Base-by-base conservation (phyloP, 2,888 invertebrate genomes). In the Lochmaea capreae region DNA sequence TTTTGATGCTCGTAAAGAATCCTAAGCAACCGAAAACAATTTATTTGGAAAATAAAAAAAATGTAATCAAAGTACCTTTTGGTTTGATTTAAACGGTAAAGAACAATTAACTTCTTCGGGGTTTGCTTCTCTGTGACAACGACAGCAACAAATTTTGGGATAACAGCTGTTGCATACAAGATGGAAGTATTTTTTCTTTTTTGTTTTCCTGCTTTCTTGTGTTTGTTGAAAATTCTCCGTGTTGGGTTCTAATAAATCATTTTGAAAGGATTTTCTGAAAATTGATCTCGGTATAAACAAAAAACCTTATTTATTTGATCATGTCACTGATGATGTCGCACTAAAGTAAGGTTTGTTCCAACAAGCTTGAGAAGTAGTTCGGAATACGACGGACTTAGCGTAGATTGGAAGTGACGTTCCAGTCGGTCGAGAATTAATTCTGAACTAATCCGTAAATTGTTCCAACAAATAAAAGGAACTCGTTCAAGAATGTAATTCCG, bases 141-240 rank as follows among this genome's bases (percentile, higher is more conserved):
- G 65, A 42, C 70, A 72, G 39, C 67, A 62, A 43, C 71, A 71
- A 6, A 59, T 59, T 33, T 33, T 26, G 6, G 59, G 59, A 59
- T 61, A 61, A 46, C 74, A 75, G 39, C 68, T 66, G 59, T 72
- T 73, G 18, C 67, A 68, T 12, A 73, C 68, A 14, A 73, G 46
- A 39, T 67, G 61, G n/a, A 65, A 61, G n/a, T 49, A 63, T 71
- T 62, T 76, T 33, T 68, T 76, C 46, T 71, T 71, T 63, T 18
- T 71, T 16, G 16, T 46, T 9, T 14, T 71, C 39, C 61, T 65
- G 0, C 4, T 9, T 14, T 39, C 59, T 61, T 71, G 33, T 18
- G 16, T 65, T 58, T 65, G 57, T 58, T 59, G 59, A 33, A n/a
- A 59, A 59, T 26, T 59, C 1, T 33, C n/a, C 14, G 1, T 33